Percentiles rank a stretch among this genome's conserved stretches.
Evolutionary conservation across 2,888 invertebrate genomes (phyloP).

Genomic region (Lasioglossum pauxillum): DNA sequence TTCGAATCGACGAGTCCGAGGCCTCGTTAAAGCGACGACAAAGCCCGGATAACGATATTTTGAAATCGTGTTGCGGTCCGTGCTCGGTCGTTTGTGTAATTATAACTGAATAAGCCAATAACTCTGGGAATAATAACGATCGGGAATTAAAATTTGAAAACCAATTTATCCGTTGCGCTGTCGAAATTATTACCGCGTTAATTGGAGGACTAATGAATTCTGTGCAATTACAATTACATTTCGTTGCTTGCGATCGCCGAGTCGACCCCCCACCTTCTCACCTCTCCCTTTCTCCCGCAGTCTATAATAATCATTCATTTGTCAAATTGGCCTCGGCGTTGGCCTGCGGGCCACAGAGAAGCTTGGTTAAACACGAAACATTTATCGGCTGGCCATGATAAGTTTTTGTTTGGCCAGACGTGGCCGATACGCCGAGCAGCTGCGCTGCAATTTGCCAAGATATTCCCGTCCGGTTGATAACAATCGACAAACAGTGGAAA

Average conservation of each 20-base stretch:
- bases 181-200: constrained; percentile 69
- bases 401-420: constrained; percentile 51
- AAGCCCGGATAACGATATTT: constrained; percentile 50
- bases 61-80: constrained; percentile 52
- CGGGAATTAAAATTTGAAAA: constrained; percentile 71
- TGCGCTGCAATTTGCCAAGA: neutral
- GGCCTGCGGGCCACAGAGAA: neutral
- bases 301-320: constrained; percentile 55
- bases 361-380: constrained; percentile 45
- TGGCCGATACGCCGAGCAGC: constrained; percentile 3
- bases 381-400: constrained; percentile 41
- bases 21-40: constrained; percentile 18
- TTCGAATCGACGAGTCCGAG: constrained; percentile 16
- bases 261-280: neutral
- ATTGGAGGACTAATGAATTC: constrained; percentile 67
- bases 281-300: constrained; percentile 6
- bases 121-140: constrained; percentile 64
- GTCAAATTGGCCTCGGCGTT: constrained; percentile 45
- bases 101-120: constrained; percentile 66
- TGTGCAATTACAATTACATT: constrained; percentile 64
- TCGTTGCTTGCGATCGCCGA: constrained; percentile 42
- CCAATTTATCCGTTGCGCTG: constrained; percentile 64
- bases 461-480: neutral
- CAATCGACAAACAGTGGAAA: neutral
- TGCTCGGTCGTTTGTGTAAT: constrained; percentile 60